Conservation (phyloP, 2,113 vertebrate genomes). For the Amphiprion percula region DNA sequence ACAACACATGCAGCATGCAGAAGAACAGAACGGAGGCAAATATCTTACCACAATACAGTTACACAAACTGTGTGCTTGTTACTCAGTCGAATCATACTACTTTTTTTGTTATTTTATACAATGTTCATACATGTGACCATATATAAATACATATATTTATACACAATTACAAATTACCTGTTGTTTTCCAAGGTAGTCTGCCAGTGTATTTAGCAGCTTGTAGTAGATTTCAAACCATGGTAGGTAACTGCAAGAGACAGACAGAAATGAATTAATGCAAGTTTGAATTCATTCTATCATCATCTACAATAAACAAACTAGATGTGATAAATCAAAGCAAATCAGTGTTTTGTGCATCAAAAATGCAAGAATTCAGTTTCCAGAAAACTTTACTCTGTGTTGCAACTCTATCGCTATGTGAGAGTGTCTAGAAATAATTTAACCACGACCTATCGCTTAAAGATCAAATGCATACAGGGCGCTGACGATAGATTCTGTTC, state of each 20-base stretch:
- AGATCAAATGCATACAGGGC: slow-evolving; percentile 12
- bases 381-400: slow-evolving; percentile 1
- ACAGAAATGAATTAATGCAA: slow-evolving; percentile 32
- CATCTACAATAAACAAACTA: slow-evolving; percentile 2
- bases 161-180: slow-evolving; percentile 86
- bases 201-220: slow-evolving; percentile 96
- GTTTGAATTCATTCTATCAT: slow-evolving; percentile 15
- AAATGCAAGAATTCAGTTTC: background rate
- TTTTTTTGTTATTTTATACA: slow-evolving; percentile 1
- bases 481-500: slow-evolving; percentile 19
- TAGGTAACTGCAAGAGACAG: slow-evolving; percentile 89
- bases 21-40: slow-evolving; percentile 47
- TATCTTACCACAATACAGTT: slow-evolving; percentile 41
- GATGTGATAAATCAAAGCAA: slow-evolving; percentile 17
- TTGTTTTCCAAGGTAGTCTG: slow-evolving; percentile 95
- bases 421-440: slow-evolving; percentile 30
- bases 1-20: slow-evolving; percentile 49
- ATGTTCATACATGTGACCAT: background rate
- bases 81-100: slow-evolving; percentile 29
- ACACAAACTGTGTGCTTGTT: slow-evolving; percentile 38
- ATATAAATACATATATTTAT: background rate
- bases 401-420: background rate
- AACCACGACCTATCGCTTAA: slow-evolving; percentile 35
- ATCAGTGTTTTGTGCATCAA: background rate
- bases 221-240: slow-evolving; percentile 99